phyloP scores from a whole-genome alignment of 2,113 vertebrate species.

The Myodes glareolus region DNA sequence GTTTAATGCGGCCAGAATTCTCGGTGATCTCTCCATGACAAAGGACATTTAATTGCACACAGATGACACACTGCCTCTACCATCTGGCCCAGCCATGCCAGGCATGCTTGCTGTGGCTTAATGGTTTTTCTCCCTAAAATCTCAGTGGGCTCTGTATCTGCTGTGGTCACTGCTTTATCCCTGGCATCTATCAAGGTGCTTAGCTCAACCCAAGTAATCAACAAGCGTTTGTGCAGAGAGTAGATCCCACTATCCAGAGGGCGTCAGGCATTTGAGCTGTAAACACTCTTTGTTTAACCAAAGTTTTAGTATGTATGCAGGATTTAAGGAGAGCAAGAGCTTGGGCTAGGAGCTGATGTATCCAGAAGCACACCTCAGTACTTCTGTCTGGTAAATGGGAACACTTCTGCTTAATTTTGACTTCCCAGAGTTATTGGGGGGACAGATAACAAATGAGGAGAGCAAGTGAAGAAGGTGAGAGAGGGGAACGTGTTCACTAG shows the following conservation, averaged over 20 bases:
- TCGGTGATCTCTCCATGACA: slow-evolving; percentile 67
- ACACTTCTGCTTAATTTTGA: background rate
- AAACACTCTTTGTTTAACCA: background rate
- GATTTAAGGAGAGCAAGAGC: background rate
- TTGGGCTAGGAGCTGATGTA: rapidly evolving
- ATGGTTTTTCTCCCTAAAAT: background rate
- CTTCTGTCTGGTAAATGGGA: slow-evolving; percentile 1
- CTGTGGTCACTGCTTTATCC: background rate
- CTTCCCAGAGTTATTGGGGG: background rate
- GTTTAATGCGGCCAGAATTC: slow-evolving; percentile 48
- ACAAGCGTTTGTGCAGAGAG: background rate
- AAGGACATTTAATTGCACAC: background rate
- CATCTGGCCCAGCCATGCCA: background rate
- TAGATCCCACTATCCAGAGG: background rate
- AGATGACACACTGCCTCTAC: background rate
- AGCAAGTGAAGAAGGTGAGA: background rate
- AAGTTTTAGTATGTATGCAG: background rate
- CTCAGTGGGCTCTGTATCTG: rapidly evolving
- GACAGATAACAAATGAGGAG: background rate
- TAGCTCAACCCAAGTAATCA: background rate
- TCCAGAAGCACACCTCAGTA: background rate
- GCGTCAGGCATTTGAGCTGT: background rate
- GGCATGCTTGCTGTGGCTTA: background rate
- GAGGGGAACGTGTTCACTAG: background rate
- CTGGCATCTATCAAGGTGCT: background rate